Evolutionary conservation across 2,888 invertebrate species (phyloP).

Genomic region (Diplolepis rosae): DNA sequence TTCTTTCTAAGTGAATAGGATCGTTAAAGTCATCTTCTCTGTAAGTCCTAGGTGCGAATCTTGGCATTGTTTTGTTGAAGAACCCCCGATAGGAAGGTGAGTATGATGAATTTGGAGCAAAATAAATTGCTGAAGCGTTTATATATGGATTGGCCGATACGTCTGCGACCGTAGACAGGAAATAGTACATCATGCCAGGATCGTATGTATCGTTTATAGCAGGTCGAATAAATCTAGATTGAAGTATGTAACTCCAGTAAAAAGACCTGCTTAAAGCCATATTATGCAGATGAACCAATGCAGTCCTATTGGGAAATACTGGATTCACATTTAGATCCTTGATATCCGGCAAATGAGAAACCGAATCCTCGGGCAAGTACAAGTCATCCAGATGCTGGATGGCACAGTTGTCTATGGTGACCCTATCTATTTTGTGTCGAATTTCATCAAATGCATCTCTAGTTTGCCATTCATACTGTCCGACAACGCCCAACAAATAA

Average conservation of each 20-base stretch:
- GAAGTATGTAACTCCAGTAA: constrained; percentile 95
- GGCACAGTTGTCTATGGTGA: constrained; percentile 90
- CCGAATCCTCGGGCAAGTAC: constrained; percentile 86
- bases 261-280: constrained; percentile 97
- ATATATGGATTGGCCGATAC: constrained; percentile 93
- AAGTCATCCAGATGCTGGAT: constrained; percentile 90
- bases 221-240: constrained; percentile 91
- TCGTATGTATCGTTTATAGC: constrained; percentile 95
- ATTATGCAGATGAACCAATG: constrained; percentile 93
- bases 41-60: constrained; percentile 95
- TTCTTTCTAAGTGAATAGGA: constrained; percentile 94
- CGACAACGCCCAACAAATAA: constrained; percentile 80
- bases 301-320: constrained; percentile 94
- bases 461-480: constrained; percentile 94
- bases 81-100: constrained; percentile 95
- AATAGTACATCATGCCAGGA: constrained; percentile 99
- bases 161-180: constrained; percentile 95
- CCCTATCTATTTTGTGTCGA: constrained; percentile 86
- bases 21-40: constrained; percentile 95
- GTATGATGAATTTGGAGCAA: constrained; percentile 94
- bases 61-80: constrained; percentile 95
- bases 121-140: constrained; percentile 95
- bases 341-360: constrained; percentile 94
- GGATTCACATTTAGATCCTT: constrained; percentile 96
- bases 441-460: constrained; percentile 94